A percentile compares a stretch with the other conserved stretches of the same genome.
phyloP scores from a whole-genome alignment of 2,888 invertebrate genomes.

The Peribatodes rhomboidaria region DNA sequence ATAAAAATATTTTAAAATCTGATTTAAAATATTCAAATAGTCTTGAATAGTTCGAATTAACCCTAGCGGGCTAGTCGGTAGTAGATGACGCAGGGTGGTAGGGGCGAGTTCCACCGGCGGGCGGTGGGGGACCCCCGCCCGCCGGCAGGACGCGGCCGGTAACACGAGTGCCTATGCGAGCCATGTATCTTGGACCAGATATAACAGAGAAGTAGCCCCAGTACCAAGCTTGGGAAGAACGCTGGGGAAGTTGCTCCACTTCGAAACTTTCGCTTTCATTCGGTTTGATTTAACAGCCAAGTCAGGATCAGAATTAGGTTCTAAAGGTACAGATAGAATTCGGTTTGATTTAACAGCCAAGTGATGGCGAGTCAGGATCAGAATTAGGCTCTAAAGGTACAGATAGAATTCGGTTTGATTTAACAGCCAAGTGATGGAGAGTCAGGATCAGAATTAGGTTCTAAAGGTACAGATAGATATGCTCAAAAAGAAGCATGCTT shows the following conservation, averaged over 20 bases:
- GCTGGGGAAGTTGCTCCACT: conserved; percentile 65
- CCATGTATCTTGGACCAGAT: conserved; percentile 87
- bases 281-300: too few species aligned
- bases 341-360: too few species aligned
- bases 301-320: too few species aligned
- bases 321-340: too few species aligned
- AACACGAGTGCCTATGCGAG: conserved; percentile 87
- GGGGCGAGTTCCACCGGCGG: conserved; percentile 59
- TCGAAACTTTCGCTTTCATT: conserved; percentile 47
- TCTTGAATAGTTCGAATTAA: conserved; percentile 82
- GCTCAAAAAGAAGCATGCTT: too few species aligned
- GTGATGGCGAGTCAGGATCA: too few species aligned
- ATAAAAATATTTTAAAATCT: conserved; percentile 54
- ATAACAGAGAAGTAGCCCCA: conserved; percentile 86
- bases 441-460: too few species aligned
- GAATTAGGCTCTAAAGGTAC: too few species aligned
- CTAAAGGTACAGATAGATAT: too few species aligned
- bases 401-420: too few species aligned
- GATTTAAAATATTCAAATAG: conserved; percentile 80
- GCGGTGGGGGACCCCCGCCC: conserved; percentile 53
- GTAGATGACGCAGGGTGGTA: conserved; percentile 81
- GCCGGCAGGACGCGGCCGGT: conserved; percentile 82
- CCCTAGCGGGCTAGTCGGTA: conserved; percentile 82
- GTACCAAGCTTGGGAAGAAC: conserved; percentile 72
- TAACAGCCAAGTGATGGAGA: too few species aligned